Conservation (phyloP, 2,888 invertebrate genomes). For the Drosophila diplacantha region DNA sequence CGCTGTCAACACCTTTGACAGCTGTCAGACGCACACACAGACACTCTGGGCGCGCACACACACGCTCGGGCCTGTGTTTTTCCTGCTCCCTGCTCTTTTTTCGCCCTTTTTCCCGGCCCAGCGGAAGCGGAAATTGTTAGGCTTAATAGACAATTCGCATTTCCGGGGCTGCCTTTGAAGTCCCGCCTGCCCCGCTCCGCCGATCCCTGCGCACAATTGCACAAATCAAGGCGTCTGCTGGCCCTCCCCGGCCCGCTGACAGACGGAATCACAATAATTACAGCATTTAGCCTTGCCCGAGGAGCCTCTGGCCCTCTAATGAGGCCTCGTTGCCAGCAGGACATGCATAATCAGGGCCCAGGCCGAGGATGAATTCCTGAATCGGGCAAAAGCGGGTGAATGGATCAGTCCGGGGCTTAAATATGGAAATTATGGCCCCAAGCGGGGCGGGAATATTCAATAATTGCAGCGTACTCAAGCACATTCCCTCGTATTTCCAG, state of each 20-base stretch:
- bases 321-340: constrained; percentile 25
- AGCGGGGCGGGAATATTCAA: constrained; percentile 1
- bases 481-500: constrained; percentile 78
- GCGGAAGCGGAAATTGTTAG: constrained; percentile 73
- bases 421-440: not conserved
- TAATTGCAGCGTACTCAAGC: constrained; percentile 3
- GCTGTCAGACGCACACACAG: constrained; percentile 61
- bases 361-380: constrained; percentile 10
- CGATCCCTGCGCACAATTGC: constrained; percentile 47
- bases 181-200: constrained; percentile 7
- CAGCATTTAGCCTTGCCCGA: constrained; percentile 27
- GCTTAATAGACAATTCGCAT: constrained; percentile 71
- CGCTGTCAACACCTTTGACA: constrained; percentile 71
- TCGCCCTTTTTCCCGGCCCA: constrained; percentile 28
- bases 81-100: constrained; percentile 19
- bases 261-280: constrained; percentile 36
- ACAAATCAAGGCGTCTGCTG: constrained; percentile 47
- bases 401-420: not conserved
- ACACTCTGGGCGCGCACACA: constrained; percentile 24
- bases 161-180: constrained; percentile 60
- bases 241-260: not conserved
- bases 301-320: constrained; percentile 17
- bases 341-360: constrained; percentile 35
- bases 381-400: not conserved
- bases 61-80: constrained; percentile 1